Conservation (phyloP, 2,113 vertebrate species). For the Tautogolabrus adspersus region DNA sequence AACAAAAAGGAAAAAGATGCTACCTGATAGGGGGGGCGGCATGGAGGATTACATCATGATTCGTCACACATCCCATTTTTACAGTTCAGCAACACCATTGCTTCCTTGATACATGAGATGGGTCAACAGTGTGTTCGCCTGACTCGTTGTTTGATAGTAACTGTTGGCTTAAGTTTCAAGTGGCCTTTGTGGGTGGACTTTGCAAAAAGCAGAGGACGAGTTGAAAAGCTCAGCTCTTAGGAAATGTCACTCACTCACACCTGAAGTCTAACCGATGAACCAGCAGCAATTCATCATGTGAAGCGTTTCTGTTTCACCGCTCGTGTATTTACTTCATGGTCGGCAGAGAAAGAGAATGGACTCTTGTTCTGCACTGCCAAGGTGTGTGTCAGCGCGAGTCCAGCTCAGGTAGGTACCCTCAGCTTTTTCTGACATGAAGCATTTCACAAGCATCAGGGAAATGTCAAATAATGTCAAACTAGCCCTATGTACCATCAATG, state of each 20-base stretch:
- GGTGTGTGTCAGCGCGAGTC: slow-evolving; percentile 61
- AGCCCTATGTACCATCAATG: slow-evolving; percentile 46
- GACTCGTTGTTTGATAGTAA: slow-evolving; percentile 66
- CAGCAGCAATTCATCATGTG: slow-evolving; percentile 69
- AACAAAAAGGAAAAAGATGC: too few species aligned
- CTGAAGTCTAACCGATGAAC: slow-evolving; percentile 55
- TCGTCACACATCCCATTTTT: too few species aligned
- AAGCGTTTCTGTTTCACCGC: slow-evolving; percentile 64
- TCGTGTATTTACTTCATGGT: slow-evolving; percentile 79
- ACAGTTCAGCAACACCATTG: not conserved
- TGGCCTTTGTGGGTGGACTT: slow-evolving; percentile 67
- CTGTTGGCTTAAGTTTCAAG: slow-evolving; percentile 64
- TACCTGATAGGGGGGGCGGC: too few species aligned
- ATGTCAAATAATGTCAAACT: slow-evolving; percentile 82
- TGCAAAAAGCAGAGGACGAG: slow-evolving; percentile 50
- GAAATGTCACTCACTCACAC: slow-evolving; percentile 71
- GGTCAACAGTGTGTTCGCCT: slow-evolving; percentile 26
- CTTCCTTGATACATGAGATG: not conserved
- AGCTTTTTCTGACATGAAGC: slow-evolving; percentile 62
- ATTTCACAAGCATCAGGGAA: slow-evolving; percentile 72
- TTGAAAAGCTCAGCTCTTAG: slow-evolving; percentile 71
- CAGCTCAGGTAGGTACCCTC: slow-evolving; percentile 70
- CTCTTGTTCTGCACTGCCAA: slow-evolving; percentile 72
- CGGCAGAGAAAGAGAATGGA: slow-evolving; percentile 72
- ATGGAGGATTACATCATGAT: too few species aligned